A percentile compares a stretch with the other conserved stretches of the same genome.
Conservation (phyloP, 1,140 invertebrate species). For the Brachionus calyciflorus region DNA sequence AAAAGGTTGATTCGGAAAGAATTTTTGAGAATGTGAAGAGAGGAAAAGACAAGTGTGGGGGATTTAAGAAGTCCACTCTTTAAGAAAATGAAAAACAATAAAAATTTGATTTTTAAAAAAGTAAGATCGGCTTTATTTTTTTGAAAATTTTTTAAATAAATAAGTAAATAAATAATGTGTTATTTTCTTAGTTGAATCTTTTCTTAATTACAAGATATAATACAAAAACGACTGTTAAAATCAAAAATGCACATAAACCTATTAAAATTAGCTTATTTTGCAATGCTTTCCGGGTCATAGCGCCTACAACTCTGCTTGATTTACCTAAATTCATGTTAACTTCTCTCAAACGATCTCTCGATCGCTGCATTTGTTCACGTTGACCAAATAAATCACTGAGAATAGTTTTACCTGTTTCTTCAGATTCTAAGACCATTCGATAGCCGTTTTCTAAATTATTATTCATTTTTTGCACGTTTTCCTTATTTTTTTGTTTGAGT, state of each 20-base stretch:
- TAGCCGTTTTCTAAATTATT: conserved; percentile 37
- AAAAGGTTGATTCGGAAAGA: too few species aligned
- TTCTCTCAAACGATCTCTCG: conserved; percentile 32
- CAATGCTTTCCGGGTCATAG: background rate
- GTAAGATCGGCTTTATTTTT: too few species aligned
- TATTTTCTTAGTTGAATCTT: conserved; percentile 36
- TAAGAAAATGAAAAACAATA: too few species aligned
- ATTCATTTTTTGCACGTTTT: conserved; percentile 33
- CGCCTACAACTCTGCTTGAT: conserved; percentile 15
- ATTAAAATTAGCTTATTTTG: conserved; percentile 43
- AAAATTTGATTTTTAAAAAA: too few species aligned
- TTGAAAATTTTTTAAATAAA: too few species aligned
- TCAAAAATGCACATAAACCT: background rate
- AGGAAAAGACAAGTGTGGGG: too few species aligned
- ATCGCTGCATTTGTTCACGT: conserved; percentile 15
- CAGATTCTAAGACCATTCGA: conserved; percentile 39
- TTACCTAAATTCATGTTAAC: conserved; percentile 35
- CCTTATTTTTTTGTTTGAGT: conserved; percentile 8
- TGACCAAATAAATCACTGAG: conserved; percentile 42
- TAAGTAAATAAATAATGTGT: too few species aligned
- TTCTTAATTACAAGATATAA: conserved; percentile 42
- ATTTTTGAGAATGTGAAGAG: too few species aligned
- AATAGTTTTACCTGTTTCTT: conserved; percentile 43
- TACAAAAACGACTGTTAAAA: conserved; percentile 14
- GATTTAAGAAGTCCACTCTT: too few species aligned